Base-by-base conservation (phyloP, 1,140 invertebrate species). In the Listronotus oregonensis region DNA sequence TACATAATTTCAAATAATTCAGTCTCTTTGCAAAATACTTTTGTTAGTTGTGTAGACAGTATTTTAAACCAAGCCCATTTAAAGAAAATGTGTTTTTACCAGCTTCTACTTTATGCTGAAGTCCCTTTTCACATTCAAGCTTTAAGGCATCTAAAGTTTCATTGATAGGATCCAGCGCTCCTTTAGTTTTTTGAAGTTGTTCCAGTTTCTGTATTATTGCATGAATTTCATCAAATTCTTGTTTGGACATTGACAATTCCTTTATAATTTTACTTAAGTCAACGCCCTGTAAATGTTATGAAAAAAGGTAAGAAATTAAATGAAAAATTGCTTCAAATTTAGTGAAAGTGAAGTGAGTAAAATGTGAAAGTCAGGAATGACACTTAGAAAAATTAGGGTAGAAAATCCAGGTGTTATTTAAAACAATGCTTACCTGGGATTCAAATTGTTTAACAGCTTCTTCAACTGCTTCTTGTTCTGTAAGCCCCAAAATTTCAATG, bases 361-460 rank as follows among this genome's bases (percentile, higher is more conserved):
- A 12, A 37, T 37, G 7, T 37, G 34, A 37, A 37, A 37, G 34
- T 37, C 8, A 37, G 11, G 8, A 37, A 37, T 37, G 34, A 37
- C 34, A 37, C 21, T 27, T 27, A 37, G 3, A 4, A 37, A 37
- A 10, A 4, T 37, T 5, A 37, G 8, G 34, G 34, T 37, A 12
- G 8, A 37, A 37, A 37, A 37, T 1, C 34, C 3, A n/a, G n/a
- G n/a, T 7, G 11, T 51, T 15, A 56, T 51, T 58, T 51, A 49
- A 31, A 44, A 57, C 47, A 46, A 32, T 55, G 11, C 50, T 72
- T 82, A 94, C 92, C 85, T 95, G 93, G 12, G 91, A 87, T 80
- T 93, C 85, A 80, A 94, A 95, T 79, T 95, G 92, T 72, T 90
- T 85, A 10, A 92, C 80, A 18, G 93, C 89, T 78, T 95, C 93